Evolutionary conservation across 1,140 invertebrate species (phyloP).

Genomic region (Drosophila funebris): DNA sequence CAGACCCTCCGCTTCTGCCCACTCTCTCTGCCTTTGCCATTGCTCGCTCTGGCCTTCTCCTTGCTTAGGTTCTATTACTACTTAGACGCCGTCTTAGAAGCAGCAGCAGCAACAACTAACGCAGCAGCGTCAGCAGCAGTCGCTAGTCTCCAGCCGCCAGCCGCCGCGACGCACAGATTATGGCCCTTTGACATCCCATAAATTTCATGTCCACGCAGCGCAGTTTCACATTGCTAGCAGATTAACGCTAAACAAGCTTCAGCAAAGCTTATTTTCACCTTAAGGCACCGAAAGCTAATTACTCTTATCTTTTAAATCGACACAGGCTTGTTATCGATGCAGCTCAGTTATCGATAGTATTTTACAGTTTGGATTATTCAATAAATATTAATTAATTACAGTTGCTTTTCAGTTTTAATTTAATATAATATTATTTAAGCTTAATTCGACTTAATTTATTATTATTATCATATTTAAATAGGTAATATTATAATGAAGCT

Average conservation of each 20-base stretch:
- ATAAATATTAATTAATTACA: too few species aligned
- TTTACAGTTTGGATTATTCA: too few species aligned
- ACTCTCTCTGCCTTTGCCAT: background rate
- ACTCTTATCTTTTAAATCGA: background rate
- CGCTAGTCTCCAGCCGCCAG: background rate
- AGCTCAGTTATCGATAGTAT: too few species aligned
- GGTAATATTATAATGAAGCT: too few species aligned
- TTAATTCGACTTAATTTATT: too few species aligned
- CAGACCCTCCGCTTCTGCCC: slow-evolving; percentile 4
- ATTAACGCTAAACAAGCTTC: slow-evolving; percentile 61
- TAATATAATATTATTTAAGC: too few species aligned
- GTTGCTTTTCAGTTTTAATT: too few species aligned
- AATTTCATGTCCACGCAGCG: slow-evolving; percentile 73
- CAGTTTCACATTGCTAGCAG: slow-evolving; percentile 58
- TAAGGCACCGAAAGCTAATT: background rate
- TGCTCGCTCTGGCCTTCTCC: slow-evolving; percentile 9
- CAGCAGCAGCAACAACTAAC: slow-evolving; percentile 2
- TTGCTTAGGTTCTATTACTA: slow-evolving; percentile 38
- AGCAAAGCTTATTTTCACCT: background rate
- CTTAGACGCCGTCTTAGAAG: slow-evolving; percentile 26
- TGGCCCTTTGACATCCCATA: slow-evolving; percentile 81
- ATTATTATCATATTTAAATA: too few species aligned
- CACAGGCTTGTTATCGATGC: background rate
- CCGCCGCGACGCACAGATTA: slow-evolving; percentile 53
- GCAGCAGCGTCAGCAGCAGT: background rate